A percentile compares a stretch with the other conserved stretches of the same genome.
Evolutionary conservation across 2,888 invertebrate genomes (phyloP).

Genomic region (Euplexia lucipara): DNA sequence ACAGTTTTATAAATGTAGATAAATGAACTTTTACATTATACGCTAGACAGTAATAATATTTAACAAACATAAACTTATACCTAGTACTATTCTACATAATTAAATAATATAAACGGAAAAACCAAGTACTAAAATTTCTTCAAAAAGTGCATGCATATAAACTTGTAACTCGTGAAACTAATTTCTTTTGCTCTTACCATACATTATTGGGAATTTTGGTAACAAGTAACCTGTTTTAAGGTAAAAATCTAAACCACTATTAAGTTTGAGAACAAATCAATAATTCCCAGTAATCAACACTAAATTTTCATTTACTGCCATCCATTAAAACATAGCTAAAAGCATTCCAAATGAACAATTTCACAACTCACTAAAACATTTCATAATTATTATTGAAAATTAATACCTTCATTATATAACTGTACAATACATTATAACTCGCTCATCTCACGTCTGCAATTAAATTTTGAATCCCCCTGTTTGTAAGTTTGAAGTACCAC

Average conservation of each 20-base stretch:
- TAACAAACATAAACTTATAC: no score
- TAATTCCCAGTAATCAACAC: neutral
- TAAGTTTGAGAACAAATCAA: neutral
- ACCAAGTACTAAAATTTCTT: no score
- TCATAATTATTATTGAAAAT: conserved; percentile 12
- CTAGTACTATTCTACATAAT: no score
- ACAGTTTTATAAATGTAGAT: no score
- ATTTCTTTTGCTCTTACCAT: neutral
- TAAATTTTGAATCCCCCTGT: conserved; percentile 80
- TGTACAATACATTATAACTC: conserved; percentile 69
- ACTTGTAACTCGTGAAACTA: no score
- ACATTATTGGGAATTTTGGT: neutral
- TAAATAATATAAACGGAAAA: no score
- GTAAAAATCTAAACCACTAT: neutral
- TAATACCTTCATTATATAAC: conserved; percentile 44
- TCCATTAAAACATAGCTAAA: conserved; percentile 7
- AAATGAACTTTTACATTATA: no score
- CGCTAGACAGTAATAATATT: no score
- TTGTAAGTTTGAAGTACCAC: conserved; percentile 80
- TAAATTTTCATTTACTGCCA: neutral
- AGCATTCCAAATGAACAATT: conserved; percentile 37
- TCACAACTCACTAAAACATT: conserved; percentile 33
- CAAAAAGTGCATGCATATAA: no score
- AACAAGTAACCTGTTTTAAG: neutral
- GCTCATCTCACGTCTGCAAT: conserved; percentile 79